phyloP scores from a whole-genome alignment of 64 coral and sea anemone genomes.

The Orbicella faveolata region DNA sequence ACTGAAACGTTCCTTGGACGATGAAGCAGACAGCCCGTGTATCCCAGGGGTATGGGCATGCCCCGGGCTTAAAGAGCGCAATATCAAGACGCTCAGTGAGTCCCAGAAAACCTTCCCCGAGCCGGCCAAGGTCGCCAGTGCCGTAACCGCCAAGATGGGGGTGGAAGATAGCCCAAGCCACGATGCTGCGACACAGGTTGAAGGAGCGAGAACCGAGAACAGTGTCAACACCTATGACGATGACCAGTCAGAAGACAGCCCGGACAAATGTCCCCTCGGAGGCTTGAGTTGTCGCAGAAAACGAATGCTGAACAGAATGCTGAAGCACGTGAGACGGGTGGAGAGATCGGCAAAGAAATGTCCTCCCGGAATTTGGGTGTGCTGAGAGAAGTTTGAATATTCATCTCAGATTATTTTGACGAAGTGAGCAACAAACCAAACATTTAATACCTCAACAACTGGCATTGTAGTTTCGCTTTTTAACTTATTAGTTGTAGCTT shows the following conservation, averaged over 20 bases:
- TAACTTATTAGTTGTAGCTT: constrained; percentile 30
- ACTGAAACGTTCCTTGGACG: not conserved
- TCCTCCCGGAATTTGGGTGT: constrained; percentile 4
- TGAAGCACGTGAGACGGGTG: not conserved
- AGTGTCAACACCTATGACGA: not conserved
- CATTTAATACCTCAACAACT: no score
- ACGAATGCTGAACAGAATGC: not conserved
- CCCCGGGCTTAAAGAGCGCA: not conserved
- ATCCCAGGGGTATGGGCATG: not conserved
- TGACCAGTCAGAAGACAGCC: not conserved
- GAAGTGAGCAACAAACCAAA: not conserved
- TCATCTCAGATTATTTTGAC: constrained; percentile 16
- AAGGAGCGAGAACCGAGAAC: not conserved
- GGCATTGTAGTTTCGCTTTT: not conserved
- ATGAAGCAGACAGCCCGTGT: not conserved
- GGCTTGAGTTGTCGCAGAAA: not conserved
- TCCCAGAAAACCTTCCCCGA: not conserved
- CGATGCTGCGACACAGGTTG: not conserved
- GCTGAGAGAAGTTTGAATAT: not conserved
- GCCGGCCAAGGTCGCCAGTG: not conserved
- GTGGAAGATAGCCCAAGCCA: not conserved
- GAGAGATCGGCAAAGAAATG: no score
- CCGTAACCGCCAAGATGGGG: not conserved
- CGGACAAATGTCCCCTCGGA: not conserved
- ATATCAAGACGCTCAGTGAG: not conserved